Base-by-base conservation (phyloP, 2,113 vertebrate species). In the Tichodroma muraria region DNA sequence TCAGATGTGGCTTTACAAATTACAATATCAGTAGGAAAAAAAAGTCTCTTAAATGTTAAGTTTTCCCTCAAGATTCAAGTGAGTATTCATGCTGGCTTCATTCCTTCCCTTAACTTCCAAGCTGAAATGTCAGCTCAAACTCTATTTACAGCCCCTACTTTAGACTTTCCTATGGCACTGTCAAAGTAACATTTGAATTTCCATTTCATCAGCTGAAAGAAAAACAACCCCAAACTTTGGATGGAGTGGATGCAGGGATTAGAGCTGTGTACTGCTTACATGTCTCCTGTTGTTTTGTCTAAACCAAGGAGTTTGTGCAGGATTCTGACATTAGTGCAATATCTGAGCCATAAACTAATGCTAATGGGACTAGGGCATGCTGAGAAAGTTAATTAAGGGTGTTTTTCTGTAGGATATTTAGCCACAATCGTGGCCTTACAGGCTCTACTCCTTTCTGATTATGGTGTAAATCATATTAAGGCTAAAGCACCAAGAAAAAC, bases 71-170 rank as follows among this genome's bases (percentile, higher is more conserved):
- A 76, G 81, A 92, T 87, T 95, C 82, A 93, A 96, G 76, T 45
- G 49, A 97, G 65, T 47, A 69, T 93, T 93, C 12, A 6, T 33
- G 75, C 83, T 95, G 94, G 94, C 96, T 89, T 87, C 80, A 94
- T 97, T 98, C 93, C 76, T 79, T 86, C 57, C 57, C 63, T 49
- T 28, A 44, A 89, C 80, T 90, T 93, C 88, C 87, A 89, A 94
- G 80, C 52, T 89, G 90, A 97, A 97, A 97, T 93, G 93, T 96
- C 95, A 97, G 52, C 76, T 93, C 79, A 73, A 78, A 57, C 76
- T 19, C 94, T 96, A 86, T 94, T 97, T 96, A 96, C 85, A 97
- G 89, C 88, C 61, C 78, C 52, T 88, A 47, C 31, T 96, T 95
- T 89, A 91, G 91, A 95, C 53, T 95, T 96, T 96, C 33, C 31